phyloP scores from a whole-genome alignment of 2,888 invertebrate genomes.

The Leptura quadrifasciata region DNA sequence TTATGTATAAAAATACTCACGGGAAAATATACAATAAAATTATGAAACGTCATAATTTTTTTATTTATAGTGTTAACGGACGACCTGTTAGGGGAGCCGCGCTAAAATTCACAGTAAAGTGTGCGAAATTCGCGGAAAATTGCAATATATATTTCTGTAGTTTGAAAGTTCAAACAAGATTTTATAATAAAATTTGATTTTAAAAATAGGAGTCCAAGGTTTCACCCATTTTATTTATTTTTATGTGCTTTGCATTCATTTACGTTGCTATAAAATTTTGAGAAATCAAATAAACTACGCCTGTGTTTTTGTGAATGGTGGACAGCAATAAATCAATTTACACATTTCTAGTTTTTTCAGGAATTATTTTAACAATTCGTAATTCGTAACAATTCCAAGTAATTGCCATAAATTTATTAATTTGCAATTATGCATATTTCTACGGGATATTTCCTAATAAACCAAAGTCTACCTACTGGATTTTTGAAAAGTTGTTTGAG shows the following conservation, averaged over 20 bases:
- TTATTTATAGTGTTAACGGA: background rate
- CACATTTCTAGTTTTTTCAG: no score
- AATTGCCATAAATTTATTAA: no score
- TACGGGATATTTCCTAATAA: no score
- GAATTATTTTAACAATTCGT: no score
- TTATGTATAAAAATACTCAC: conserved; percentile 20
- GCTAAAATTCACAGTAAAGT: background rate
- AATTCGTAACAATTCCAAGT: no score
- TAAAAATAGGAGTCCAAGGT: conserved; percentile 6
- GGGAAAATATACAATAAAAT: conserved; percentile 4
- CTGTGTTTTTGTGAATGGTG: no score
- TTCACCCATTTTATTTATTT: background rate
- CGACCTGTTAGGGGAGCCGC: background rate
- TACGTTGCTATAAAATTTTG: background rate
- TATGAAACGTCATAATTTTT: conserved; percentile 7
- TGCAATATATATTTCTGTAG: background rate
- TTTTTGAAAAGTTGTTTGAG: no score
- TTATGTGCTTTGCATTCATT: background rate
- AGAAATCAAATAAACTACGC: background rate
- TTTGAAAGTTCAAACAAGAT: background rate
- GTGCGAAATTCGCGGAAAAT: background rate
- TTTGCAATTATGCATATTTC: no score
- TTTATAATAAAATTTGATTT: background rate
- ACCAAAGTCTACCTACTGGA: no score
- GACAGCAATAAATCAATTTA: no score